These are phyloP conservation scores for Lanius collurio DNA, from an alignment of 2,113 vertebrate genomes.

Conservation along the genomic window DNA sequence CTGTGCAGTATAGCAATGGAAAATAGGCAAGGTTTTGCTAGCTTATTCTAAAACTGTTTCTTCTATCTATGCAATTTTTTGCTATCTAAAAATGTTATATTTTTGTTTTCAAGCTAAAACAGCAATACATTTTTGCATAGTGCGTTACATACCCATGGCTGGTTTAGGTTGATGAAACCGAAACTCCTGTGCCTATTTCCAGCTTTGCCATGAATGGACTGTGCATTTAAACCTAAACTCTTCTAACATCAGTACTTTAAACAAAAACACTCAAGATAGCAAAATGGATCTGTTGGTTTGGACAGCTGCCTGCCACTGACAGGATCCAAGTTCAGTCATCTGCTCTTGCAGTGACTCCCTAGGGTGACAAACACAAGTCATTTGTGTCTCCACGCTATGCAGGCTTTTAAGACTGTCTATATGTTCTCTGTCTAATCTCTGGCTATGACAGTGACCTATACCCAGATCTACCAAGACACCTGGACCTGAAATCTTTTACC, in stretches of 20 bases:
- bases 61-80: background rate
- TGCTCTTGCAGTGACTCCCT: background rate
- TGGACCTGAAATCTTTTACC: background rate
- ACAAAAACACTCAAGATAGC: rapidly evolving
- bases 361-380: background rate
- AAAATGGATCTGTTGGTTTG: background rate
- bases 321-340: background rate
- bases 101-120: background rate
- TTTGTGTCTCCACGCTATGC: background rate
- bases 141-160: background rate
- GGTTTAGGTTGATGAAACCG: background rate
- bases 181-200: background rate
- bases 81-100: background rate
- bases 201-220: background rate
- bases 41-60: background rate
- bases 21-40: background rate
- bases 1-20: background rate
- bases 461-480: background rate
- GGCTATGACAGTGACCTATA: background rate
- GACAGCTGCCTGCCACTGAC: background rate
- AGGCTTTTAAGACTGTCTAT: background rate
- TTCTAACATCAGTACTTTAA: background rate
- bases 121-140: background rate
- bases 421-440: background rate
- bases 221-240: background rate